Evolutionary conservation across 2,888 invertebrate genomes (phyloP), one percentile per base, ranked within the genome.

Genomic region (Siphonodentalium dalli): DNA sequence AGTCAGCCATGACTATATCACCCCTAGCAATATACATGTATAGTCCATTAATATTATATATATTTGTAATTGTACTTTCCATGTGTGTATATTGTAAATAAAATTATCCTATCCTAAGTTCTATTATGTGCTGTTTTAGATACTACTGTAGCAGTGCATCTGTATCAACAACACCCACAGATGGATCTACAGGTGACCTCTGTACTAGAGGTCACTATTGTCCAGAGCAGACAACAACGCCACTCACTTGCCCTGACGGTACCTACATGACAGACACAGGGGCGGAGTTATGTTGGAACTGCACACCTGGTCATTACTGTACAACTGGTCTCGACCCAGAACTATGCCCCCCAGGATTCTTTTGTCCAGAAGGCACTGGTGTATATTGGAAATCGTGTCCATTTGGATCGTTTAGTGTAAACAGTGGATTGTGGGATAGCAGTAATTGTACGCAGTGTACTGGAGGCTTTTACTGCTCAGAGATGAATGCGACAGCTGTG

Each of bases 181-280:
- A 78, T 54, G 72, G 68, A 2, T 46, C 49, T 0, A 75, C 77
- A 31, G 78, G 78, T 23, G 71, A 58, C 43, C 66, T 65, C 0
- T 79, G 78, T 54, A 71, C 77, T 0, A 44, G 64, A 6, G 79
- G 79, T 8, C 68, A 75, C 57, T 79, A 77, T 52, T 79, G 79
- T 54, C 73, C 72, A n/a, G 46, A 42, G 13, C 77, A 74, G 13
- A 77, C 77, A 6, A 61, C 65, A 34, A 64, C 60, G 2, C 74
- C 75, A 1, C 41, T 66, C 7, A 61, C 65, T 5, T 75, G 75
- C 53, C 54, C 66, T 13, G 66, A 66, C 43, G 74, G 74, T 13
- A 73, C 65, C 11, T 72, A 66, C 61, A 71, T 71, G 71, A 66
- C 68, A 11, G 56, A 64, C 31, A 70, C 72, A 15, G 68, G 69